These are phyloP conservation scores for Eilema caniola DNA, from an alignment of 2,888 invertebrate species.

Conservation along the genomic window DNA sequence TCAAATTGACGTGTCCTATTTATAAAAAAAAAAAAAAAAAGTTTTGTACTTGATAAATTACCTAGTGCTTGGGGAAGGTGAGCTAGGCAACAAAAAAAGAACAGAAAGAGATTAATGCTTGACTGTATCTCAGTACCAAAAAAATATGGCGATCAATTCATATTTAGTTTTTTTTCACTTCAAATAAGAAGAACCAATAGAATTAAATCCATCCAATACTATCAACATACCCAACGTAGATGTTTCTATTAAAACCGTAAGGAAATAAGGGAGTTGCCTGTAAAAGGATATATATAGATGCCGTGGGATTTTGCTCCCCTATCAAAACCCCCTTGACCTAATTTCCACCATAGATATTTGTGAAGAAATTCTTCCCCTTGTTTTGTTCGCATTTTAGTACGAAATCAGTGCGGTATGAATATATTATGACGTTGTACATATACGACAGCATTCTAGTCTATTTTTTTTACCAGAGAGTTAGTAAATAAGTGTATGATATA, in stretches of 20 bases:
- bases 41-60: no score
- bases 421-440: not conserved
- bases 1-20: no score
- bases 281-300: slow-evolving; percentile 11
- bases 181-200: not conserved
- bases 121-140: no score
- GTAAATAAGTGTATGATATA: not conserved
- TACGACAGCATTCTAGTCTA: no score
- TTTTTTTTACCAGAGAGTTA: not conserved
- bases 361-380: slow-evolving; percentile 29
- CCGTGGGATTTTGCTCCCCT: slow-evolving; percentile 15
- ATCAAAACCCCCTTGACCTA: slow-evolving; percentile 50
- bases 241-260: not conserved
- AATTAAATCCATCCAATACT: not conserved
- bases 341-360: slow-evolving; percentile 43
- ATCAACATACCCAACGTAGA: not conserved
- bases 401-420: not conserved
- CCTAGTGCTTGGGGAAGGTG: no score
- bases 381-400: slow-evolving; percentile 1
- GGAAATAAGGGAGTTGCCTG: not conserved
- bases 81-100: no score
- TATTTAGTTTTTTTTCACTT: not conserved
- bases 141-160: not conserved
- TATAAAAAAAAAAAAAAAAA: no score
- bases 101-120: no score